phyloP scores from a whole-genome alignment of 2,113 vertebrate species.

The Alexandromys fortis region DNA sequence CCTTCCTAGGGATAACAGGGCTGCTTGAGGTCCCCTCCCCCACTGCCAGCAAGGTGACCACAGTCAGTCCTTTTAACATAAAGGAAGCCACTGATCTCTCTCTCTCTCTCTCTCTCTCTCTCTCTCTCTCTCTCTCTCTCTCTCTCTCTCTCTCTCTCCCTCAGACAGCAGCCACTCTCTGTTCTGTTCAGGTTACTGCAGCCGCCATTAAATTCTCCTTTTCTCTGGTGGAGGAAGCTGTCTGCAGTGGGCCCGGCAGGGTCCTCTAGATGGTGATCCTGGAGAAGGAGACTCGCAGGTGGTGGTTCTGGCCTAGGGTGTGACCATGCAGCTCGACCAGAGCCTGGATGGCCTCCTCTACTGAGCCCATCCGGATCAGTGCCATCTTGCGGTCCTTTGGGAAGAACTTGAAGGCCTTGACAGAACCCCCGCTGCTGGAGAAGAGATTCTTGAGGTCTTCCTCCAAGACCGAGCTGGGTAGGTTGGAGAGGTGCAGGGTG shows the following conservation, averaged over 20 bases:
- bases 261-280: slow-evolving; percentile 94
- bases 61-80: neutral
- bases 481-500: slow-evolving; percentile 95
- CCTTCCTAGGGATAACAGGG: neutral
- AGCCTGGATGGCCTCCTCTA: slow-evolving; percentile 97
- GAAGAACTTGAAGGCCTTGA: slow-evolving; percentile 98
- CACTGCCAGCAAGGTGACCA: neutral
- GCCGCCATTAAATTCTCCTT: slow-evolving; percentile 90
- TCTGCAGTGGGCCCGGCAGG: slow-evolving; percentile 2
- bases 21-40: no score
- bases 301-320: slow-evolving; percentile 94
- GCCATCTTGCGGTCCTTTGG: slow-evolving; percentile 99
- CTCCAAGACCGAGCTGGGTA: slow-evolving; percentile 93
- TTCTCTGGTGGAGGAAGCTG: slow-evolving; percentile 89
- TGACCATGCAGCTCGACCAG: slow-evolving; percentile 98
- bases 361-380: slow-evolving; percentile 96
- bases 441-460: slow-evolving; percentile 94
- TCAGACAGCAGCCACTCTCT: slow-evolving; percentile 89
- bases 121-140: slow-evolving; percentile 71
- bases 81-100: neutral
- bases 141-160: slow-evolving; percentile 48
- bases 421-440: slow-evolving; percentile 89
- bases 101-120: slow-evolving; percentile 81
- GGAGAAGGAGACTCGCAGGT: slow-evolving; percentile 96
- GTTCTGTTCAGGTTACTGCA: slow-evolving; percentile 90